Evolutionary conservation across 2,113 vertebrate species (phyloP).

Genomic region (Gobiocypris rarus): DNA sequence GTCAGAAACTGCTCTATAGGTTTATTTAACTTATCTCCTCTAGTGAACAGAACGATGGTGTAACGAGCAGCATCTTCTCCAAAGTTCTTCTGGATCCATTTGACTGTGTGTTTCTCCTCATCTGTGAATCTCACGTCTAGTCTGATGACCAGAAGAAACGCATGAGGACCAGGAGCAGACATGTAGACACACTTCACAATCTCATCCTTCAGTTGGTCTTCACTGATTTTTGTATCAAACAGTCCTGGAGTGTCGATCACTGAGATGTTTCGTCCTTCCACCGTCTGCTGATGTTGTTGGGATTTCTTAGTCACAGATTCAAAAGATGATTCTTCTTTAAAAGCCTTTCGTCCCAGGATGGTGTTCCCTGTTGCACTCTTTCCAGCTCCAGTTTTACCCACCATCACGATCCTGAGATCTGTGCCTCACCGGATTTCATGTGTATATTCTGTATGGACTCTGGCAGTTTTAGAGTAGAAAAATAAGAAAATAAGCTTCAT

Average conservation of each 20-base stretch:
- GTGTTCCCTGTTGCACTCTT: slow-evolving; percentile 46
- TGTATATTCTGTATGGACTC: background rate
- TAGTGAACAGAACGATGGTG: slow-evolving; percentile 75
- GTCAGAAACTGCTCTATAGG: slow-evolving; percentile 58
- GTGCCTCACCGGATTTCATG: background rate
- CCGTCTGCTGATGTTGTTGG: background rate
- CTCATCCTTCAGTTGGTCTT: slow-evolving; percentile 61
- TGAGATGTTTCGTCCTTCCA: slow-evolving; percentile 47
- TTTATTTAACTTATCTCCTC: slow-evolving; percentile 69
- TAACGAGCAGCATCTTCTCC: slow-evolving; percentile 70
- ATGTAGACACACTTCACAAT: slow-evolving; percentile 69
- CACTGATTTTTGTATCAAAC: slow-evolving; percentile 65
- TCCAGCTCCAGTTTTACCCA: slow-evolving; percentile 29
- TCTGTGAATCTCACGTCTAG: slow-evolving; percentile 71
- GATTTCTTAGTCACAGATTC: background rate
- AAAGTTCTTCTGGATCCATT: slow-evolving; percentile 77
- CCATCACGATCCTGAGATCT: slow-evolving; percentile 27
- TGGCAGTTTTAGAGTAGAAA: background rate
- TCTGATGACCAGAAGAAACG: slow-evolving; percentile 73
- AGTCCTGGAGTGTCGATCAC: slow-evolving; percentile 77
- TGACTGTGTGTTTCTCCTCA: slow-evolving; percentile 69
- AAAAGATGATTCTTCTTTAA: background rate
- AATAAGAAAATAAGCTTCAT: background rate
- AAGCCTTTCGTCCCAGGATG: background rate
- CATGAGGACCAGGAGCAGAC: slow-evolving; percentile 72